Percentiles rank a stretch among this genome's conserved stretches.
Conservation (phyloP, 2,797 vertebrate genomes). For the Pipistrellus pygmaeus region DNA sequence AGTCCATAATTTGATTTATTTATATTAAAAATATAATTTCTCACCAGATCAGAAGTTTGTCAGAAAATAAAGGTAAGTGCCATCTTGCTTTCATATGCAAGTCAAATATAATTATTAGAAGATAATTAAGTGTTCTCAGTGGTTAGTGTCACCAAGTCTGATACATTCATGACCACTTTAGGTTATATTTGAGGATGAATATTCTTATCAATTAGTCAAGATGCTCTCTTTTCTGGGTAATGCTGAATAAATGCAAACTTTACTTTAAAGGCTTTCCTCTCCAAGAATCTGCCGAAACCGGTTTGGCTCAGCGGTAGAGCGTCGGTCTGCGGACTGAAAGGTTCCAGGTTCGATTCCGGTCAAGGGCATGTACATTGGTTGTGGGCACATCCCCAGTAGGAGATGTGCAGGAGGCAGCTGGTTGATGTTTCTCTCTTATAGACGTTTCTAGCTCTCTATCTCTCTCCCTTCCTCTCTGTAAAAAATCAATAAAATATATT, state of each 20-base stretch:
- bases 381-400: too few species aligned
- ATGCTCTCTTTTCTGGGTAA: neutral
- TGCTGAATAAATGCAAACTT: neutral
- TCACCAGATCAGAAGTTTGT: constrained; percentile 25
- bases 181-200: neutral
- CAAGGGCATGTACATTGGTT: too few species aligned
- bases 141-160: neutral
- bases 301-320: too few species aligned
- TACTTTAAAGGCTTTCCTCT: neutral
- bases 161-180: neutral
- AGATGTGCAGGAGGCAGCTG: too few species aligned
- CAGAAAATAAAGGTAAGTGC: neutral
- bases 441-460: too few species aligned
- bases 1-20: neutral
- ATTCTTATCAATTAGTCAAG: neutral
- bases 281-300: neutral
- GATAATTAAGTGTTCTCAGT: neutral
- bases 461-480: too few species aligned
- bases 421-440: too few species aligned
- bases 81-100: neutral
- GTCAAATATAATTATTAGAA: neutral
- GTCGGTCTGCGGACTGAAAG: too few species aligned
- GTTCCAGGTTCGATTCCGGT: too few species aligned
- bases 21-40: neutral
- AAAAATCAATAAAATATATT: too few species aligned